These are phyloP conservation scores for Drosophila parthenogenetica DNA, from an alignment of 2,888 invertebrate species.

Conservation along the genomic window DNA sequence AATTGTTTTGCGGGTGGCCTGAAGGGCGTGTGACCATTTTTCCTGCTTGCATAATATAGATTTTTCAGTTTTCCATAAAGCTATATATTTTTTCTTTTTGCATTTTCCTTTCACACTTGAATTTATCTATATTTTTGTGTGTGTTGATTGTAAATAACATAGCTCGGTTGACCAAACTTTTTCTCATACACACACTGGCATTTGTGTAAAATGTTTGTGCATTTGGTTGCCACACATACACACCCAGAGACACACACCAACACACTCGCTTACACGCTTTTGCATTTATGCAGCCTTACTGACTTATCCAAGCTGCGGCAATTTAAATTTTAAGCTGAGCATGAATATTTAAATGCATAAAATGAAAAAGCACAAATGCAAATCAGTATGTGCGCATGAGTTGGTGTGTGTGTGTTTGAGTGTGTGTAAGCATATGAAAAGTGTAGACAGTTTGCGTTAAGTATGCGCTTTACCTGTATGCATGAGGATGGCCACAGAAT, in stretches of 20 bases:
- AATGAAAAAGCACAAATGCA: constrained; percentile 73
- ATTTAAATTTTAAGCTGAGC: constrained; percentile 72
- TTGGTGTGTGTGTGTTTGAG: not conserved
- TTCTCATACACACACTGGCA: constrained; percentile 21
- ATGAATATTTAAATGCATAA: constrained; percentile 76
- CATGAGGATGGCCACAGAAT: constrained; percentile 15
- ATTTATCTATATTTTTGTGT: constrained; percentile 16
- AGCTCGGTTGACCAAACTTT: constrained; percentile 45
- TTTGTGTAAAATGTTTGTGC: constrained; percentile 47
- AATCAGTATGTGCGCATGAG: constrained; percentile 30
- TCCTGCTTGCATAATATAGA: constrained; percentile 1
- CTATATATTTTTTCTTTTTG: constrained; percentile 2
- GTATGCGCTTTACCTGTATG: constrained; percentile 36
- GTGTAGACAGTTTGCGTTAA: constrained; percentile 50
- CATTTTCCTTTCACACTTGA: constrained; percentile 1
- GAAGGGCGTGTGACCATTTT: constrained; percentile 12
- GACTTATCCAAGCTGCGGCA: constrained; percentile 36
- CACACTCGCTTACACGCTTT: not conserved
- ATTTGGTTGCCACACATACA: constrained; percentile 25
- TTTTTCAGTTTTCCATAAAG: constrained; percentile 15
- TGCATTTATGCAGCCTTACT: constrained; percentile 17
- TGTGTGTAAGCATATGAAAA: constrained; percentile 41
- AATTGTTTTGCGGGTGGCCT: constrained; percentile 20
- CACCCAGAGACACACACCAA: not conserved
- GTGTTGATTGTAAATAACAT: constrained; percentile 49